A percentile compares a stretch with the other conserved stretches of the same genome.
phyloP scores from a whole-genome alignment of 1,140 invertebrate genomes.

The Globodera rostochiensis region DNA sequence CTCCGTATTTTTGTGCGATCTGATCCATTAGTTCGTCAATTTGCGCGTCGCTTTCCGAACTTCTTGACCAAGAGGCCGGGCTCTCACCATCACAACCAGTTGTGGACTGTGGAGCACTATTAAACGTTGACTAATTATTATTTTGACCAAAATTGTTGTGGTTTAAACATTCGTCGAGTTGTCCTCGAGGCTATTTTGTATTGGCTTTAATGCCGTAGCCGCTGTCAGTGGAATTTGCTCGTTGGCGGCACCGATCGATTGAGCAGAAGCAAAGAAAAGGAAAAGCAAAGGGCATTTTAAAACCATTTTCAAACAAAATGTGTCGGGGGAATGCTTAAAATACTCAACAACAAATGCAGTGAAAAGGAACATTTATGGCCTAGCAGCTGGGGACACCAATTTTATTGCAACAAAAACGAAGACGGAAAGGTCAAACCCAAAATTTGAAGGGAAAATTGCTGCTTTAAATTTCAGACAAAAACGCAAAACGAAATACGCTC shows the following conservation, averaged over 20 bases:
- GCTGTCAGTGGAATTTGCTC: not conserved
- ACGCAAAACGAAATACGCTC: no score
- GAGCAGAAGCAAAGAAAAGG: not conserved
- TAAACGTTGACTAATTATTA: no score
- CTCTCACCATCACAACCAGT: not conserved
- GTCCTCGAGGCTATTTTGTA: not conserved
- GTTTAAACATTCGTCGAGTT: not conserved
- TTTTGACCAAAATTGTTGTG: no score
- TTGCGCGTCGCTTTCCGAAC: not conserved
- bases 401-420: no score
- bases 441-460: no score
- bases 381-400: no score
- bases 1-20: not conserved
- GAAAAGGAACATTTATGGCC: no score
- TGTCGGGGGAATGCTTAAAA: no score
- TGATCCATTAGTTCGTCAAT: conserved; percentile 12
- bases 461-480: no score
- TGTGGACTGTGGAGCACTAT: not conserved
- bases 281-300: not conserved
- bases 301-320: not conserved
- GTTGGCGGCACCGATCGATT: not conserved
- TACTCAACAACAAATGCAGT: no score
- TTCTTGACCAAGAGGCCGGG: not conserved
- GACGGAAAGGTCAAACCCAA: no score
- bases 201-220: not conserved